Evolutionary conservation across 2,797 vertebrate genomes (phyloP).

Genomic region (Cryptoprocta ferox): DNA sequence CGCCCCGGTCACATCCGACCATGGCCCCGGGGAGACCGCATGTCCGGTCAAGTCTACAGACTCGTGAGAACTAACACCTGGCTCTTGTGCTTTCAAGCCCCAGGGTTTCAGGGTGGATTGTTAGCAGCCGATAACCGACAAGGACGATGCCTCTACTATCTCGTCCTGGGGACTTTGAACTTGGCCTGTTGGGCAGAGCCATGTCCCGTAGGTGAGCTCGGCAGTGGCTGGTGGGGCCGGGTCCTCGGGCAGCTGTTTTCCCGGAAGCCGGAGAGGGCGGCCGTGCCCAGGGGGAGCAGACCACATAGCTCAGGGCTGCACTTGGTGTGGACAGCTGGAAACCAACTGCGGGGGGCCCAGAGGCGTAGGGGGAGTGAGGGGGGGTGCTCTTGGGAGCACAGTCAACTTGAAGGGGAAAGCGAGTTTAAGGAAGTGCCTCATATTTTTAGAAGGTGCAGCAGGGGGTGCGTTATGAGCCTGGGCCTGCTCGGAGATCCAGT

Average conservation of each 20-base stretch:
- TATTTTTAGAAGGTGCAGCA: neutral
- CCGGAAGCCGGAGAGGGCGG: slow-evolving; percentile 67
- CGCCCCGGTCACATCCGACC: neutral
- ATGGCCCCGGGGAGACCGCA: neutral
- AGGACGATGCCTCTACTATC: neutral
- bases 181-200: neutral
- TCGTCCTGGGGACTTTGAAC: neutral
- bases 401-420: neutral
- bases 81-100: neutral
- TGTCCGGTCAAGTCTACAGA: neutral
- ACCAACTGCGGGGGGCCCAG: slow-evolving; percentile 65
- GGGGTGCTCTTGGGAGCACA: slow-evolving; percentile 49
- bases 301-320: slow-evolving; percentile 33
- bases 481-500: neutral
- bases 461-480: neutral
- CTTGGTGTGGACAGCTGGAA: slow-evolving; percentile 74
- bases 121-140: neutral
- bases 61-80: neutral
- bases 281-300: neutral
- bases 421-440: neutral
- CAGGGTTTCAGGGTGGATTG: neutral
- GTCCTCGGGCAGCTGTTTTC: slow-evolving; percentile 63
- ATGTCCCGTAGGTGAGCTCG: neutral
- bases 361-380: slow-evolving; percentile 1
- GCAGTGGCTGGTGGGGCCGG: neutral